Base-by-base conservation (phyloP, 2,888 invertebrate species). In the Petrolisthes manimaculis region DNA sequence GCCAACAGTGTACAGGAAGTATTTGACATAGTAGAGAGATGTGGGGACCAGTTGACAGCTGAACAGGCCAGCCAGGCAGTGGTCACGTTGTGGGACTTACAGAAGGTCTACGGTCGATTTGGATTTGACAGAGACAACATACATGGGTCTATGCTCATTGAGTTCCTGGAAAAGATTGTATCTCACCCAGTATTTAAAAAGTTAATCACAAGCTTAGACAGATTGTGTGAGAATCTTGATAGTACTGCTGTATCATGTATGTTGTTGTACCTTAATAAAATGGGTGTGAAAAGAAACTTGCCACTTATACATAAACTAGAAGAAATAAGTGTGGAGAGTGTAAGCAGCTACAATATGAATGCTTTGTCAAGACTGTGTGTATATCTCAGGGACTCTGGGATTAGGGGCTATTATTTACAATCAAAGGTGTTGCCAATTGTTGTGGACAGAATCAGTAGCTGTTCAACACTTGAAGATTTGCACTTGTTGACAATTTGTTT, bases 1-100 rank as follows among this genome's bases (percentile, higher is more conserved):
- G 89, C 89, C 24, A 83, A 37, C 55, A 89, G 89, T 84, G 51
- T 89, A 18, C 89, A 89, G 71, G 85, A 89, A 74, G 89, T 89
- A 71, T 89, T 89, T 89, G 85, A 83, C 67, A 21, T 69, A 54
- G 53, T 89, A 18, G 79, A 85, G n/a, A 78, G 55, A 9, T 71
- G 56, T 54, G 53, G 78, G 12, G 53, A 69, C 1, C 12, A 51
- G 8, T 24, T 78, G 53, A 86, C 85, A 53, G 85, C 83, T 21
- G 85, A 82, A n/a, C 89, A 79, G 6, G 24, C 71, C n/a, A 85
- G 89, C 69, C 89, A 89, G 71, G 86, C 89, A 24, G 67, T 89
- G 67, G 83, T 89, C 1, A 85, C 89, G 4, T 67, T 89, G 5
- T 89, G 89, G 89, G 89, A 89, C 77, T 56, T 89, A 12, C 89